Evolutionary conservation across 2,113 vertebrate species (phyloP).

Genomic region (Ciconia boyciana): DNA sequence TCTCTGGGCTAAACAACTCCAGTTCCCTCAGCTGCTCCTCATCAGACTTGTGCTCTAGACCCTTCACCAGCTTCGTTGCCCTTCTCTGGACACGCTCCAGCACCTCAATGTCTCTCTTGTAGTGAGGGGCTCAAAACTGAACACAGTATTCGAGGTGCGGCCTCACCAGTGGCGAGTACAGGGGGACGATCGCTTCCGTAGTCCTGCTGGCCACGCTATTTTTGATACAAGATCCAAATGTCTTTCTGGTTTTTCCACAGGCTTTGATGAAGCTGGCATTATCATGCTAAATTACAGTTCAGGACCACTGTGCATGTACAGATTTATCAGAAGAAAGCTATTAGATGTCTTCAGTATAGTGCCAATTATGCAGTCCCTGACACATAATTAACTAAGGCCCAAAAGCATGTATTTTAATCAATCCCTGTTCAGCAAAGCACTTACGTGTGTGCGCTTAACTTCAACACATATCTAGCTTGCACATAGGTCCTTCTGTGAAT

Average conservation of each 20-base stretch:
- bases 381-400: conserved; percentile 42
- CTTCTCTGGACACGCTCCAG: too few relatives aligned
- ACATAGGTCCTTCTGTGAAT: neutral
- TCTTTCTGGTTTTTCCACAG: neutral
- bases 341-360: neutral
- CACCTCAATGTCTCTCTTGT: too few relatives aligned
- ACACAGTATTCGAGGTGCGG: too few relatives aligned
- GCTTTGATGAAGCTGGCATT: neutral
- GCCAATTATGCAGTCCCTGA: conserved; percentile 1
- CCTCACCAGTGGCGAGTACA: too few relatives aligned
- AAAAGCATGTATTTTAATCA: conserved; percentile 44
- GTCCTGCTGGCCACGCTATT: too few relatives aligned
- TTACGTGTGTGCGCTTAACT: neutral
- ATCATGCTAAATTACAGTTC: conserved; percentile 4
- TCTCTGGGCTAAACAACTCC: too few relatives aligned
- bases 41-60: too few relatives aligned
- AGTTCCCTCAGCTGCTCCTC: too few relatives aligned
- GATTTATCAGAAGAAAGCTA: conserved; percentile 11
- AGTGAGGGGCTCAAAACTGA: too few relatives aligned
- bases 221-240: neutral
- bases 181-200: too few relatives aligned
- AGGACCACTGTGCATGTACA: neutral
- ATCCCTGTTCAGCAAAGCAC: conserved; percentile 14
- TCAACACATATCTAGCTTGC: neutral
- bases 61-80: too few relatives aligned